phyloP scores from a whole-genome alignment of 2,113 vertebrate genomes.

The Psilopogon haemacephalus region DNA sequence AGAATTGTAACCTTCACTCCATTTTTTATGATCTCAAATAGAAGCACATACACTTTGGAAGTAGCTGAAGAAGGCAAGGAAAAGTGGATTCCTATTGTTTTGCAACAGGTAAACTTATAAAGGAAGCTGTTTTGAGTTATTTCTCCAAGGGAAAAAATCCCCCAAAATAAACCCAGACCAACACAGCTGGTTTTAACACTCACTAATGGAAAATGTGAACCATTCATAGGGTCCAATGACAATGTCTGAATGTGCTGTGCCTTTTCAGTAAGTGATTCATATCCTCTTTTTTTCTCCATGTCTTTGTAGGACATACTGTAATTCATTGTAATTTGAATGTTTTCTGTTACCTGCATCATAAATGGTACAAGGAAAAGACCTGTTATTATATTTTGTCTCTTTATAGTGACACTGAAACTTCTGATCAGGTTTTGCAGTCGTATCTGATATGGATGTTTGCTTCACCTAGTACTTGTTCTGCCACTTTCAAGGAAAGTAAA shows the following conservation, averaged over 20 bases:
- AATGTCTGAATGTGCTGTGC: not conserved
- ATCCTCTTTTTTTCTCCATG: not conserved
- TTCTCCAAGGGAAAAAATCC: not conserved
- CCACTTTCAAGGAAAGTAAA: not conserved
- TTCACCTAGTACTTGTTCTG: not conserved
- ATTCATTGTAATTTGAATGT: not conserved
- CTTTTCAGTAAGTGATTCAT: not conserved
- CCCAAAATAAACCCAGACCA: too few relatives aligned
- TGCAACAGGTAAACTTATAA: slow-evolving; percentile 82
- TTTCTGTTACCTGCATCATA: not conserved
- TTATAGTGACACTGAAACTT: not conserved
- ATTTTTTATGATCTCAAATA: slow-evolving; percentile 93
- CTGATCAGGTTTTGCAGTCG: not conserved
- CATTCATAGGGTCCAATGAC: rapidly evolving
- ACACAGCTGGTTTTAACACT: not conserved
- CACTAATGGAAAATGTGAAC: not conserved
- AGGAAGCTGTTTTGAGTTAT: not conserved
- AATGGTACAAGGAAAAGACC: not conserved
- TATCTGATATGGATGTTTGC: not conserved
- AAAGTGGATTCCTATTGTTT: slow-evolving; percentile 83
- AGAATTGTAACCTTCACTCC: slow-evolving; percentile 96
- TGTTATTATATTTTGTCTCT: not conserved
- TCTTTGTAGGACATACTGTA: not conserved
- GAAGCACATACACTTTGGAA: slow-evolving; percentile 85
- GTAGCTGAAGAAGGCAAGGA: slow-evolving; percentile 85